Conservation (phyloP, 2,113 vertebrate genomes). For the Halichoeres trimaculatus region DNA sequence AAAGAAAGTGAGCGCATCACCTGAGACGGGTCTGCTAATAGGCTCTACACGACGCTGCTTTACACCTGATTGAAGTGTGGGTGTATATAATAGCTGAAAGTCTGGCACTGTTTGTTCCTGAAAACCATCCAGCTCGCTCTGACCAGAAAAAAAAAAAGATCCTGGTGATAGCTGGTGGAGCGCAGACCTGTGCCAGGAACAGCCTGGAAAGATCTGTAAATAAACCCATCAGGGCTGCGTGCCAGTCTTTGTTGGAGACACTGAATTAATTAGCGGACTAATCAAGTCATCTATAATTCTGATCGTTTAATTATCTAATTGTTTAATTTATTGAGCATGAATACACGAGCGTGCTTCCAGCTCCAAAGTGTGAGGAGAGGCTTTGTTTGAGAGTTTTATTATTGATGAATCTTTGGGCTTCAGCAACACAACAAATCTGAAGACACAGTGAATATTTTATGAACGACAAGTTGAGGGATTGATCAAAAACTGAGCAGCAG, state of each 20-base stretch:
- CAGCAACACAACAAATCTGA: neutral
- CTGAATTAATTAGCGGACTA: neutral
- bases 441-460: neutral
- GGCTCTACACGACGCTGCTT: conserved; percentile 18
- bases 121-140: neutral
- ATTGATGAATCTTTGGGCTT: neutral
- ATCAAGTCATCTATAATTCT: neutral
- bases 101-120: conserved; percentile 6
- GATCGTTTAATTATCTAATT: neutral
- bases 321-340: neutral
- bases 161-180: neutral
- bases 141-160: neutral
- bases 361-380: neutral
- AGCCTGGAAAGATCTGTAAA: neutral
- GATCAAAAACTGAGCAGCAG: neutral
- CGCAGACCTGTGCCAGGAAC: neutral
- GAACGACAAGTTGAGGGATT: neutral
- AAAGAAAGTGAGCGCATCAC: conserved; percentile 14
- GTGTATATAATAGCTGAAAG: neutral
- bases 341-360: neutral
- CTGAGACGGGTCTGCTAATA: conserved; percentile 23
- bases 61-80: conserved; percentile 35
- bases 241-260: neutral
- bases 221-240: neutral
- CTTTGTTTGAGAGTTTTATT: neutral